A percentile compares a stretch with the other conserved stretches of the same genome.
Conservation (phyloP, 1,140 invertebrate genomes). For the Drosophila baimaii region DNA sequence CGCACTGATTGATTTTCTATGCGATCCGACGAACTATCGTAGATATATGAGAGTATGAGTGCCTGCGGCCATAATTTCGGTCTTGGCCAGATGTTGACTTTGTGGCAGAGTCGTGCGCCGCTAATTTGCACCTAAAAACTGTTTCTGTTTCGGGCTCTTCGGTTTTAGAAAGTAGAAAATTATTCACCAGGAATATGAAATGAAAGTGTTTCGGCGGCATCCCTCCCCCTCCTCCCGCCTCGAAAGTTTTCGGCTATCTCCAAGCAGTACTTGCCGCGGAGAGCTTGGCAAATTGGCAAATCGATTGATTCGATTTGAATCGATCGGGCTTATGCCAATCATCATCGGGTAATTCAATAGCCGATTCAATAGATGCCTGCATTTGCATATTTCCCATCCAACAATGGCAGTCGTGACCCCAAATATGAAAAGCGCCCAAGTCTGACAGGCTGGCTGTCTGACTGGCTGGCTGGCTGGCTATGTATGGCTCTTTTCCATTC, state of each 20-base stretch:
- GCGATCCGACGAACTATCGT: constrained; percentile 17
- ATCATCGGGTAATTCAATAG: constrained; percentile 73
- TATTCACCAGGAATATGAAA: constrained; percentile 65
- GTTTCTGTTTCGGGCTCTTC: constrained; percentile 45
- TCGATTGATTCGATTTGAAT: constrained; percentile 39
- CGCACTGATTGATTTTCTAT: constrained; percentile 72
- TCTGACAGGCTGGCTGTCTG: constrained; percentile 6
- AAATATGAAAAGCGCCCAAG: constrained; percentile 36
- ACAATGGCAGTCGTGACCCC: constrained; percentile 42
- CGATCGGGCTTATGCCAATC: constrained; percentile 51
- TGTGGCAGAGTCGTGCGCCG: constrained; percentile 64
- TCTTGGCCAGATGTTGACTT: constrained; percentile 35
- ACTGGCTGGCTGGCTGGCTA: background rate
- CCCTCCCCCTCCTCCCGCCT: constrained; percentile 3
- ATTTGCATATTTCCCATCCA: constrained; percentile 55
- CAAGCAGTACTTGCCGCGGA: background rate
- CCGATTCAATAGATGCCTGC: constrained; percentile 43
- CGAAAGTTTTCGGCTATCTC: constrained; percentile 16
- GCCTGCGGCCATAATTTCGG: constrained; percentile 59
- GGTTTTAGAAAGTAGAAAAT: constrained; percentile 72
- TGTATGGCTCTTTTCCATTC: background rate
- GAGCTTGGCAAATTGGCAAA: constrained; percentile 48
- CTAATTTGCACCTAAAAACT: constrained; percentile 73
- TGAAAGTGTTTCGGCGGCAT: constrained; percentile 64
- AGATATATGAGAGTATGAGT: constrained; percentile 3